Percentiles rank a stretch among this genome's conserved stretches.
phyloP scores from a whole-genome alignment of 2,888 invertebrate genomes.

The Calliphora vomitoria region DNA sequence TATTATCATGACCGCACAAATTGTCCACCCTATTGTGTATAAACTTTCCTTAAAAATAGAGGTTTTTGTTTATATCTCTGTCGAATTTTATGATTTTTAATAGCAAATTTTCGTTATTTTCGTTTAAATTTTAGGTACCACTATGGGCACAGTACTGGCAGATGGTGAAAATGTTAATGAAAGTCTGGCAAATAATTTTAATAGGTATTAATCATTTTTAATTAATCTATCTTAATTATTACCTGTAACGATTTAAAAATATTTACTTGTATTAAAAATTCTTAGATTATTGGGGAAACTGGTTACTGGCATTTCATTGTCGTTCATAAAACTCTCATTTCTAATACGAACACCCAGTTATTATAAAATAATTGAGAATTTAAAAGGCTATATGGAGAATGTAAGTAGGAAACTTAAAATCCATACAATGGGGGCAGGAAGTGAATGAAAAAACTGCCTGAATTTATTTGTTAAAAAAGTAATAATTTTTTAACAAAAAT shows the following conservation, averaged over 20 bases:
- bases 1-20: no score
- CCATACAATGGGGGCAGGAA: no score
- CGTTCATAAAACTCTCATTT: conserved; percentile 54
- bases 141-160: conserved; percentile 33
- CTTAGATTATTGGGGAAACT: conserved; percentile 53
- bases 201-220: conserved; percentile 13
- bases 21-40: no score
- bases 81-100: no score
- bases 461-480: no score
- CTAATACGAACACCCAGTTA: conserved; percentile 67
- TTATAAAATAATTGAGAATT: conserved; percentile 56
- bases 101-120: no score
- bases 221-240: background rate
- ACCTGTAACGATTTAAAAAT: background rate
- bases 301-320: conserved; percentile 39
- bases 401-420: conserved; percentile 46
- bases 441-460: no score
- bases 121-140: conserved; percentile 28
- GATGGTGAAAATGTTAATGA: conserved; percentile 33
- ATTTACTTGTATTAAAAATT: no score
- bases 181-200: conserved; percentile 46
- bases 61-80: no score
- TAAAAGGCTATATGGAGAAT: conserved; percentile 42
- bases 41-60: no score
- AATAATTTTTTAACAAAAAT: no score